Base-by-base conservation (phyloP, 2,113 vertebrate genomes). In the Labeo catla region DNA sequence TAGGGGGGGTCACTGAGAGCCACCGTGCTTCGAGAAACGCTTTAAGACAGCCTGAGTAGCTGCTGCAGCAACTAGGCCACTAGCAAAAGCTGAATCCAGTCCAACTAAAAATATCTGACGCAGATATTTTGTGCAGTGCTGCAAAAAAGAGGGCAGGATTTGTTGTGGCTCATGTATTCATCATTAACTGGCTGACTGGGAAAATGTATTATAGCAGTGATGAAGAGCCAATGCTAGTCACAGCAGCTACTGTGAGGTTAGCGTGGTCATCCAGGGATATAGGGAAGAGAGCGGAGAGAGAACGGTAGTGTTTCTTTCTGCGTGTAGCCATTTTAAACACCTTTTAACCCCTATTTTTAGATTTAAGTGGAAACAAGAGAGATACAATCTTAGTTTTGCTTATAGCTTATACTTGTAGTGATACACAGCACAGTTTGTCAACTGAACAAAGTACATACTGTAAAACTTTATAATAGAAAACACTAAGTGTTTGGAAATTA, bases 71-170 rank as follows among this genome's bases (percentile, higher is more conserved):
- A 91, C 90, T 86, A 92, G 91, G 91, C 86, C 93, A 91, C 86
- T 91, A 89, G 89, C 92, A 89, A 91, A 91, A 91, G 84, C 84
- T 72, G 87, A 90, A 90, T 91, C 88, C 89, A 89, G 89, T 89
- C 90, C 89, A 93, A 90, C 89, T 93, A 93, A 93, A 93, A 94
- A 93, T 93, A 93, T 87, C 87, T 89, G 91, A 89, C 76, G 84
- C 81, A 86, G 85, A 76, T 87, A 92, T 95, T 94, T 93, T 94
- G 91, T 93, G 91, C 92, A 94, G 92, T 91, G n/a, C 92, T 92
- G 93, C 92, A 94, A 89, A 95, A 95, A 96, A 92, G 93, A 95
- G 95, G 95, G 95, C 95, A 95, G 93, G 93, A 90, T 95, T 93
- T 93, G 92, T 91, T 88, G 92, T 93, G 92, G 90, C 90, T 93